phyloP scores from a whole-genome alignment of 2,113 vertebrate species.

The Ceyx margarethae region DNA sequence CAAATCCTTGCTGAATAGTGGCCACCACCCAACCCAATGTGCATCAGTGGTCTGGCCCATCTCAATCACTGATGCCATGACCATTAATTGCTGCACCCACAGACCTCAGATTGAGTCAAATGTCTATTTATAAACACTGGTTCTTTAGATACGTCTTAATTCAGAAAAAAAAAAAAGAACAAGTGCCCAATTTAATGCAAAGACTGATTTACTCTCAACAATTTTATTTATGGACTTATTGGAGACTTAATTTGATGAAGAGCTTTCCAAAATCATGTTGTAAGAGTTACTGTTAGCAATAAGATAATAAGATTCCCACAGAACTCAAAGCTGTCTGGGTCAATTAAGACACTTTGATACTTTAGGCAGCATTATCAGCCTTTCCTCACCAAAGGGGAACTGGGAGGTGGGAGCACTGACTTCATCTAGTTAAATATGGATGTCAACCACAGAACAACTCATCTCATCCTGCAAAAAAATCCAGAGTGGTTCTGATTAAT shows the following conservation, averaged over 20 bases:
- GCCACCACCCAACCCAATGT: accelerated
- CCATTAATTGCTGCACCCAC: background rate
- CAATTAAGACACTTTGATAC: background rate
- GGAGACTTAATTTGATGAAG: background rate
- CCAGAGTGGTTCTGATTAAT: background rate
- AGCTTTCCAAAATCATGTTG: background rate
- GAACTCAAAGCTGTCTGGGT: background rate
- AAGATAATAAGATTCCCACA: background rate
- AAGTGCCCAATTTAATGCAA: background rate
- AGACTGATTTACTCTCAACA: background rate
- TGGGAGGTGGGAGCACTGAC: background rate
- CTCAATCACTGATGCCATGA: background rate
- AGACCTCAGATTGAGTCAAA: background rate
- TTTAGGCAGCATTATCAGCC: background rate
- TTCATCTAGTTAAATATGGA: too few relatives aligned
- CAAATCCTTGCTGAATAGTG: background rate
- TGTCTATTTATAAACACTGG: background rate
- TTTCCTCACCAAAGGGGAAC: background rate
- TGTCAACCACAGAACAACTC: background rate
- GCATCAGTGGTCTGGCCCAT: background rate
- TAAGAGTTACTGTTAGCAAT: background rate
- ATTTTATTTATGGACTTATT: background rate
- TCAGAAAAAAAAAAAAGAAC: background rate
- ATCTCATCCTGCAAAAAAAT: background rate
- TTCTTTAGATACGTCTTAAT: background rate